Evolutionary conservation across 1,140 invertebrate species (phyloP).

Genomic region (Aphelinus atriplicis): DNA sequence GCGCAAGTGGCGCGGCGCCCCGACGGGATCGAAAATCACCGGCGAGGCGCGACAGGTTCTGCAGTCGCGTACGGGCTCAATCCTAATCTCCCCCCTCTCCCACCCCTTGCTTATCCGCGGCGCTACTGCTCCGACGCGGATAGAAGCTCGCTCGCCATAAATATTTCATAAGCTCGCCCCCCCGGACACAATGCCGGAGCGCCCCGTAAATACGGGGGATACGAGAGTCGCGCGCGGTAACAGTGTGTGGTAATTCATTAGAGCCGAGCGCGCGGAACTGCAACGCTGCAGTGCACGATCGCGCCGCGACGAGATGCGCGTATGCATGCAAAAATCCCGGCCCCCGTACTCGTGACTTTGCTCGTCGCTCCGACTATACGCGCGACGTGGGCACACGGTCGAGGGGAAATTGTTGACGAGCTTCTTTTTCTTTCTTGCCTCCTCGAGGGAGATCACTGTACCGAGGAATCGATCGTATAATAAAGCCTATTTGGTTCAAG

Average conservation of each 20-base stretch:
- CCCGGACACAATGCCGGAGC: slow-evolving; percentile 10
- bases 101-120: not conserved
- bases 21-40: no score
- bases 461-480: no score
- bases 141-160: slow-evolving; percentile 3
- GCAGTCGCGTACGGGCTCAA: not conserved
- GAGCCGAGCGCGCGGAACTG: not conserved
- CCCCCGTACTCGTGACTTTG: not conserved
- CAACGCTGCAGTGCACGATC: not conserved
- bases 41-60: not conserved
- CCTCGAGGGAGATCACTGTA: no score
- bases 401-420: no score
- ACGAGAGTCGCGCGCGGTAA: not conserved
- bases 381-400: no score
- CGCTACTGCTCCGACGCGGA: not conserved
- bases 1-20: no score
- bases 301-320: not conserved
- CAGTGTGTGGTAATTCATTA: slow-evolving; percentile 23
- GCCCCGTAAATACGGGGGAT: not conserved
- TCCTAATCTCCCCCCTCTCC: not conserved
- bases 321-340: slow-evolving; percentile 30
- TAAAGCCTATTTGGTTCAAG: no score
- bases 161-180: slow-evolving; percentile 30
- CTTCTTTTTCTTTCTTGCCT: no score
- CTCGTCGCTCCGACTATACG: no score